phyloP scores from a whole-genome alignment of 2,113 vertebrate species.

The Pseudopodoces humilis region DNA sequence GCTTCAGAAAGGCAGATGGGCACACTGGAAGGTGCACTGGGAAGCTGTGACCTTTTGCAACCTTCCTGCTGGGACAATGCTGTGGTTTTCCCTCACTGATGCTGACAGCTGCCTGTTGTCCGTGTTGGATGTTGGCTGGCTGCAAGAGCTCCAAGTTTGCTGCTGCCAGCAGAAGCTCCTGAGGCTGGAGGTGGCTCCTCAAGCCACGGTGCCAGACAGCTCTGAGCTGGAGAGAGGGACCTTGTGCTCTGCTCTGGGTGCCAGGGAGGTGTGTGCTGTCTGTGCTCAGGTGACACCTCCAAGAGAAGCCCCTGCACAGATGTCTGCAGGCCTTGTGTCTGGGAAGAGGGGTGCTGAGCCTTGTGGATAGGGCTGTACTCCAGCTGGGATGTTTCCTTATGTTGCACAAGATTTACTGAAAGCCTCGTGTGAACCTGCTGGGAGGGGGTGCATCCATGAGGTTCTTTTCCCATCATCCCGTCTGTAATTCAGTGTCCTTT shows the following conservation, averaged over 20 bases:
- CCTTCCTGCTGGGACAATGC: neutral
- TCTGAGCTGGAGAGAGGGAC: neutral
- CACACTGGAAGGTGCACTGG: neutral
- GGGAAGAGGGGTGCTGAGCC: neutral
- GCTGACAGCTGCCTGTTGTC: neutral
- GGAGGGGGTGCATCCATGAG: rapidly evolving
- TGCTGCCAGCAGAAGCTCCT: neutral
- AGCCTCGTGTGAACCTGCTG: neutral
- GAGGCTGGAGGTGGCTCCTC: neutral
- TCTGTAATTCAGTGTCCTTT: neutral
- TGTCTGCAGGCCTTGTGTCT: neutral
- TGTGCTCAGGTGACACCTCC: neutral
- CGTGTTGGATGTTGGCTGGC: rapidly evolving
- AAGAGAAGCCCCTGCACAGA: neutral
- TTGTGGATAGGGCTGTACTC: neutral
- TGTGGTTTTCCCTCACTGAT: neutral
- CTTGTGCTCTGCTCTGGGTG: neutral
- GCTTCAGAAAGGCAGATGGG: neutral
- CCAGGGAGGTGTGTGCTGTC: rapidly evolving
- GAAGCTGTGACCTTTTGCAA: neutral
- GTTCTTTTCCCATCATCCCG: neutral
- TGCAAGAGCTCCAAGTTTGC: rapidly evolving
- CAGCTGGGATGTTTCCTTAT: neutral
- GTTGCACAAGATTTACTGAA: neutral
- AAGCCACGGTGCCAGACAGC: neutral